Conservation (phyloP, 2,797 vertebrate genomes). For the Tangara arthus region DNA sequence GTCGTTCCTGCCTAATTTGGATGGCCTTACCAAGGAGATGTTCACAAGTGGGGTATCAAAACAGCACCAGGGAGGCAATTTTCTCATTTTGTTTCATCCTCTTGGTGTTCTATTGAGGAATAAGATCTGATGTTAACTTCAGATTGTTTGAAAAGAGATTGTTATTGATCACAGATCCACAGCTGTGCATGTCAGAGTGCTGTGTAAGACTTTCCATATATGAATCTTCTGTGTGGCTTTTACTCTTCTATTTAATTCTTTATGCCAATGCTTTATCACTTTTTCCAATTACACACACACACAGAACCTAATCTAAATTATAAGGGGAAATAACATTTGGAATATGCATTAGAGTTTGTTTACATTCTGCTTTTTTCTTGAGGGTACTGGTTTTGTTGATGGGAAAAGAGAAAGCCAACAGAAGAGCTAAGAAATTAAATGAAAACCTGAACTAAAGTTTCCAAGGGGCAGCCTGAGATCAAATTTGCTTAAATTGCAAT, state of each 20-base stretch:
- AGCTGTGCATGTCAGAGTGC: background rate
- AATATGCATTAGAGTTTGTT: background rate
- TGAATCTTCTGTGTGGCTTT: background rate
- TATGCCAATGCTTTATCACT: background rate
- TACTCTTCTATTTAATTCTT: background rate
- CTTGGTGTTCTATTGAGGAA: slow-evolving; percentile 12
- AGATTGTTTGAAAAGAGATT: slow-evolving; percentile 53
- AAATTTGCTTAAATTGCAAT: background rate
- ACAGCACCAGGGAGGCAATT: slow-evolving; percentile 17
- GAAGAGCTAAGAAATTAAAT: background rate
- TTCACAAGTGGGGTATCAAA: slow-evolving; percentile 18
- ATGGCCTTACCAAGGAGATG: background rate
- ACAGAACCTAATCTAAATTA: background rate
- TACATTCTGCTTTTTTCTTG: background rate
- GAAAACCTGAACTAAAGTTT: background rate
- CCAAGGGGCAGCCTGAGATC: background rate
- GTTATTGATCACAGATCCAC: slow-evolving; percentile 54
- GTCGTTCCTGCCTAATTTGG: slow-evolving; percentile 28
- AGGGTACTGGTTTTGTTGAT: background rate
- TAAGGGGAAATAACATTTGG: background rate
- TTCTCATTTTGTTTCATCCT: slow-evolving; percentile 11
- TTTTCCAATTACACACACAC: background rate
- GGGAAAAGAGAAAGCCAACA: background rate
- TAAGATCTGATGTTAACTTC: slow-evolving; percentile 53
- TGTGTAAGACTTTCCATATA: background rate